Evolutionary conservation across 2,113 vertebrate genomes (phyloP), one percentile per base, ranked within the genome.

Genomic region (Corydoras maculifer): DNA sequence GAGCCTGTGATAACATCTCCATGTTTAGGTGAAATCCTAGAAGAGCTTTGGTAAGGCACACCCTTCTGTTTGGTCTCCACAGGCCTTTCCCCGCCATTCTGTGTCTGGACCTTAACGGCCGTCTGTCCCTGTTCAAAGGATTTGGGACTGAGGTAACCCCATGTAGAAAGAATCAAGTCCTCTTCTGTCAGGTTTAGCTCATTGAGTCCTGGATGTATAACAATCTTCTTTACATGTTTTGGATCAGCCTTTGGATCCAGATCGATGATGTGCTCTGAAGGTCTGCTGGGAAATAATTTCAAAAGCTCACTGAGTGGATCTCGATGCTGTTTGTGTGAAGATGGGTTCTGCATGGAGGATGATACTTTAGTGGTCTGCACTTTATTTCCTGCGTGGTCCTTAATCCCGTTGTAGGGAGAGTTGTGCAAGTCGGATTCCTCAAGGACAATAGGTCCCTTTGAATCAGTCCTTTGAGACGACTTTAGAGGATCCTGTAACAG

Each of bases 311-410:
- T 48, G 0, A 8, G 0, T 25, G 2, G 8, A 0, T 14, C 30
- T 2, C 81, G 69, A 0, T 15, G 15, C 13, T 68, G 62, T 68
- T 85, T 88, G 43, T 82, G 74, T 0, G 13, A 78, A 11, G 83
- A 84, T 70, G 81, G 0, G 0, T 87, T 88, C 65, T 90, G 82
- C 43, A 82, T 48, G 0, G 1, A 6, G n/a, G 60, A 65, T 11
- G 70, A 59, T 0, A 69, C 59, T 35, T 8, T 25, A 9, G 11
- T 76, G 3, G 74, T 58, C 53, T 76, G 75, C 31, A 85, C 83
- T 72, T 84, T 84, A 54, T 13, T 62, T 11, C 60, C 51, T 9
- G 31, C 32, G 48, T 53, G 66, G 51, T 72, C 68, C 49, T 72
- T 65, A 60, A 58, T 65, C 63, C 58, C 50, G 64, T 53, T 43